Conservation (phyloP, 2,113 vertebrate genomes). For the Cephalopterus ornatus region DNA sequence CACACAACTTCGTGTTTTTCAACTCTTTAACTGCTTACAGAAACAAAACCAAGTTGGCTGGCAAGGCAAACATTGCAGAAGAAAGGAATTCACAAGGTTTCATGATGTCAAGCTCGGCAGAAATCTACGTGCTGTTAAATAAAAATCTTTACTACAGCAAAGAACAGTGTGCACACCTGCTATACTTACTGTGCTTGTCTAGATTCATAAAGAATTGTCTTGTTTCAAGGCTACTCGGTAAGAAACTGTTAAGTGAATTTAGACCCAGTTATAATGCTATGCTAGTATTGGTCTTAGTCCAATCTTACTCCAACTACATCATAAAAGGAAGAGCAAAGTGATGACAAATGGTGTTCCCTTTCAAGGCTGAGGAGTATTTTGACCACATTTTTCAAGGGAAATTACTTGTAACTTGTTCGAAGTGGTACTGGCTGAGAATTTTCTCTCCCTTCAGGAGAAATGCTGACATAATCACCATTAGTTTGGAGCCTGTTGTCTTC, state of each 20-base stretch:
- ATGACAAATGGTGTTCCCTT: not conserved
- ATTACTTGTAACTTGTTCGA: not conserved
- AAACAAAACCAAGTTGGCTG: not conserved
- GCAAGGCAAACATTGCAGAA: not conserved
- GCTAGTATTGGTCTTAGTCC: not conserved
- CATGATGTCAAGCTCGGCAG: not conserved
- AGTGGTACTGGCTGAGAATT: not conserved
- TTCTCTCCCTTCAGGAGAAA: not conserved
- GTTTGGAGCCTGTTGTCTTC: not conserved
- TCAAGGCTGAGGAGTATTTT: not conserved
- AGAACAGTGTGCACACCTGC: not conserved
- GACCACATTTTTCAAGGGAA: not conserved
- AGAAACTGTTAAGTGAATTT: not conserved
- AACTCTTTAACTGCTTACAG: not conserved
- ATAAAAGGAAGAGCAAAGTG: not conserved
- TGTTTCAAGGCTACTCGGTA: not conserved
- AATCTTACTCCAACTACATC: not conserved
- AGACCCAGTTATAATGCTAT: not conserved
- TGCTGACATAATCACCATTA: not conserved
- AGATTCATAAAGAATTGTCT: not conserved
- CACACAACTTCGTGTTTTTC: not conserved
- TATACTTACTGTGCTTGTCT: fast-evolving
- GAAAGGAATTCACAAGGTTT: not conserved
- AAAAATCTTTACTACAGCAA: not conserved
- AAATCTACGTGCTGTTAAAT: not conserved